phyloP scores from a whole-genome alignment of 2,113 vertebrate genomes.

The Dicerorhinus sumatrensis region DNA sequence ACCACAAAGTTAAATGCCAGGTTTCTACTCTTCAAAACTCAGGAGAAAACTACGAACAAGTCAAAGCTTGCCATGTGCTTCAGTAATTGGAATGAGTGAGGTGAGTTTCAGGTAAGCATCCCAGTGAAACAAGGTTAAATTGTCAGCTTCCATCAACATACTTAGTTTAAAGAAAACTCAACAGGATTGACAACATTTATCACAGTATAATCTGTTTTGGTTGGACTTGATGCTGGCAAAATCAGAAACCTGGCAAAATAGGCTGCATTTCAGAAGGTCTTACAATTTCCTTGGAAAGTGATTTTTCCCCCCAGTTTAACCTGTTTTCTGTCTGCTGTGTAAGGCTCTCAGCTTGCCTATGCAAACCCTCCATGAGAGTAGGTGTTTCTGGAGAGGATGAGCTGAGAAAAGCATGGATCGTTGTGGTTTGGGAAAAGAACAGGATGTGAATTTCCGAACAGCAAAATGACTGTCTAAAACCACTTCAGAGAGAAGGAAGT shows the following conservation, averaged over 20 bases:
- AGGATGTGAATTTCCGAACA: slow-evolving; percentile 57
- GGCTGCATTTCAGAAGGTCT: slow-evolving; percentile 52
- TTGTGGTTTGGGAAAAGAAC: slow-evolving; percentile 55
- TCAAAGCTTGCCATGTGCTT: slow-evolving; percentile 52
- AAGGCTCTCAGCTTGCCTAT: not conserved
- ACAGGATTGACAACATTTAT: not conserved
- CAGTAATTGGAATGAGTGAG: slow-evolving; percentile 13
- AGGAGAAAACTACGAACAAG: slow-evolving; percentile 9
- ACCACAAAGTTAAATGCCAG: slow-evolving; percentile 53
- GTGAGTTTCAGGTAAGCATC: slow-evolving; percentile 59
- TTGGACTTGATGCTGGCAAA: slow-evolving; percentile 10
- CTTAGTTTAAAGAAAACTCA: not conserved
- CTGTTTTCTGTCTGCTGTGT: slow-evolving; percentile 12
- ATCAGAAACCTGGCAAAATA: slow-evolving; percentile 32
- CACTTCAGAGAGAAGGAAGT: slow-evolving; percentile 66
- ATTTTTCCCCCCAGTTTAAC: not conserved
- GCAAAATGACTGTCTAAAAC: slow-evolving; percentile 57
- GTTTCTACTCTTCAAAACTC: slow-evolving; percentile 64
- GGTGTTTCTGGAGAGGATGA: slow-evolving; percentile 43
- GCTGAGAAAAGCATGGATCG: not conserved
- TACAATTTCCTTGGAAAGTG: not conserved
- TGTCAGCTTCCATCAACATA: not conserved
- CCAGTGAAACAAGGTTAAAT: slow-evolving; percentile 24
- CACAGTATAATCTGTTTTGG: not conserved
- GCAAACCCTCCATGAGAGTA: not conserved